Percentiles rank a stretch among this genome's conserved stretches.
Conservation (phyloP, 2,797 vertebrate genomes). For the Microtus obscurus region DNA sequence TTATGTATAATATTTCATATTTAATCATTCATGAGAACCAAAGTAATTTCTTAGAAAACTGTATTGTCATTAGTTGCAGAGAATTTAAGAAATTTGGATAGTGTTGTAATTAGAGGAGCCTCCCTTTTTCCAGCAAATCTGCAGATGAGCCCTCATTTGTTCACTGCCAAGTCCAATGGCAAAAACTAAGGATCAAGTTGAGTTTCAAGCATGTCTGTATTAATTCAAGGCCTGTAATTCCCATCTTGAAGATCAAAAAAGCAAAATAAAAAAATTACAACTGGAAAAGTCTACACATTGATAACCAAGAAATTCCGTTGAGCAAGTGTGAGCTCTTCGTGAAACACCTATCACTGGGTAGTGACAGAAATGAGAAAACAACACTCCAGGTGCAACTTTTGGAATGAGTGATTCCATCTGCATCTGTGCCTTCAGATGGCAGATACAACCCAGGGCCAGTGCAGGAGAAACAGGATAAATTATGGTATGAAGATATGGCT, state of each 20-base stretch:
- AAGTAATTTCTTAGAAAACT: conserved; percentile 23
- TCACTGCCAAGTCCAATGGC: background rate
- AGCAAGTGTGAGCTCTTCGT: background rate
- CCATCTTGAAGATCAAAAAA: background rate
- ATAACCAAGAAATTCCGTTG: background rate
- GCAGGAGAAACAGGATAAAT: background rate
- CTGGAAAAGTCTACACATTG: background rate
- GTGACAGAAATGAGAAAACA: background rate
- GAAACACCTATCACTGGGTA: background rate
- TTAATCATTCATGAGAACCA: background rate
- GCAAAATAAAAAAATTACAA: background rate
- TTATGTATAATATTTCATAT: background rate
- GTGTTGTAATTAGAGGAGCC: background rate
- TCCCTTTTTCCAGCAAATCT: background rate
- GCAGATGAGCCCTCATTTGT: background rate
- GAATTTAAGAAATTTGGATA: conserved; percentile 39
- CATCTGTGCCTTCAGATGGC: background rate
- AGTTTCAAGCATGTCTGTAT: background rate
- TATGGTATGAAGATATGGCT: background rate
- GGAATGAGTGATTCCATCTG: background rate
- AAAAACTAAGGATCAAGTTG: background rate
- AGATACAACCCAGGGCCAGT: background rate
- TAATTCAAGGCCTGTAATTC: background rate
- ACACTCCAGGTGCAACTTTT: background rate
- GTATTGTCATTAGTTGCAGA: background rate